These are phyloP conservation scores for Psittacula cyanocephala DNA, from an alignment of 2,113 vertebrate genomes.

Conservation along the genomic window DNA sequence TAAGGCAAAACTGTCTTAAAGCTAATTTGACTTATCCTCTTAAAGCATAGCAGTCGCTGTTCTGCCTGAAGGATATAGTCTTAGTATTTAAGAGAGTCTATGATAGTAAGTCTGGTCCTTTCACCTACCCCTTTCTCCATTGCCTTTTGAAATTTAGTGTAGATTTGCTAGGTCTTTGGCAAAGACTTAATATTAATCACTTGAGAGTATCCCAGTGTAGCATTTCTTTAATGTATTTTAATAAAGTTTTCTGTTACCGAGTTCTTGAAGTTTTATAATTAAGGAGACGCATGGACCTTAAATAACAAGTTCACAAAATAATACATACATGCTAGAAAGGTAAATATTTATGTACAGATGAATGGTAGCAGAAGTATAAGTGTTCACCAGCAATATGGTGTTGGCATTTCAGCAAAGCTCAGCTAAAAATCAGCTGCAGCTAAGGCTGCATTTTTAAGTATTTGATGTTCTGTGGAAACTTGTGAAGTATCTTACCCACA, in stretches of 20 bases:
- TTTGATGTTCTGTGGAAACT: neutral
- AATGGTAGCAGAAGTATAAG: neutral
- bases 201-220: neutral
- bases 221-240: neutral
- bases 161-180: neutral
- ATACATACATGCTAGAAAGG: neutral
- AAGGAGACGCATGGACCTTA: neutral
- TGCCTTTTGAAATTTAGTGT: neutral
- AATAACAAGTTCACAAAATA: neutral
- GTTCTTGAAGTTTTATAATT: neutral
- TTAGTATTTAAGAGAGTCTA: neutral
- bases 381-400: neutral
- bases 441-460: neutral
- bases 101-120: neutral
- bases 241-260: neutral
- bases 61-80: neutral
- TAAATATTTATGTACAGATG: neutral
- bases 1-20: conserved; percentile 19
- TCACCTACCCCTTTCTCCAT: neutral
- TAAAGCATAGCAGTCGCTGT: neutral
- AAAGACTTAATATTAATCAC: neutral
- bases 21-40: conserved; percentile 42
- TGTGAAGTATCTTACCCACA: neutral
- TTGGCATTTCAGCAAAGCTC: neutral
- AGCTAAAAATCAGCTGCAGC: neutral